phyloP scores from a whole-genome alignment of 2,113 vertebrate genomes.

The Pagrus major region DNA sequence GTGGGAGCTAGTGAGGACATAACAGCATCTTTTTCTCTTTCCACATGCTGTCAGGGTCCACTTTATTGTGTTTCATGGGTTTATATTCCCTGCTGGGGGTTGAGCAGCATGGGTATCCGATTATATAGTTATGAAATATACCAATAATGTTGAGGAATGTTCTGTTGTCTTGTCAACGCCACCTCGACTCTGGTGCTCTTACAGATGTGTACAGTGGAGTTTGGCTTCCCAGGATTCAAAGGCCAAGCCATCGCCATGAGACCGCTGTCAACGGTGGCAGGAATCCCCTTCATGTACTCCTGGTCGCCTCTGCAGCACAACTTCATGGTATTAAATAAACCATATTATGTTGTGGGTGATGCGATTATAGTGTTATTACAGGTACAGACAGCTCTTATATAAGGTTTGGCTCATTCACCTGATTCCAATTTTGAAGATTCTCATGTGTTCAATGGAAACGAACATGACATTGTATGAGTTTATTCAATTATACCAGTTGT shows the following conservation, averaged over 20 bases:
- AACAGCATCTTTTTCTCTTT: slow-evolving; percentile 25
- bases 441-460: background rate
- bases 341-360: background rate
- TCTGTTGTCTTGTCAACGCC: slow-evolving; percentile 7
- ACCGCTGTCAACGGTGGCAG: slow-evolving; percentile 93
- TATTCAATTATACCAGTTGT: background rate
- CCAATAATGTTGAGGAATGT: background rate
- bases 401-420: background rate
- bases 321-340: slow-evolving; percentile 91
- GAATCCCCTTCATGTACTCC: slow-evolving; percentile 99
- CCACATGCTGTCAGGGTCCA: background rate
- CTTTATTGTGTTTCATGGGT: slow-evolving; percentile 22
- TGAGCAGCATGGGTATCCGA: background rate
- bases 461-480: background rate
- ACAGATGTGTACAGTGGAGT: slow-evolving; percentile 93
- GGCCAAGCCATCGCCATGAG: slow-evolving; percentile 92
- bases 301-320: slow-evolving; percentile 99
- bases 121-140: background rate
- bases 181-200: slow-evolving; percentile 35
- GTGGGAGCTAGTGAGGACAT: slow-evolving; percentile 8
- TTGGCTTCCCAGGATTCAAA: slow-evolving; percentile 91
- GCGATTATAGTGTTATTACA: background rate
- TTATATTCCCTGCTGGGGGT: slow-evolving; percentile 4
- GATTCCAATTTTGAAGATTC: background rate
- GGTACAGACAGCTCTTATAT: background rate